Evolutionary conservation across 2,797 vertebrate genomes (phyloP).

Genomic region (Argya squamiceps): DNA sequence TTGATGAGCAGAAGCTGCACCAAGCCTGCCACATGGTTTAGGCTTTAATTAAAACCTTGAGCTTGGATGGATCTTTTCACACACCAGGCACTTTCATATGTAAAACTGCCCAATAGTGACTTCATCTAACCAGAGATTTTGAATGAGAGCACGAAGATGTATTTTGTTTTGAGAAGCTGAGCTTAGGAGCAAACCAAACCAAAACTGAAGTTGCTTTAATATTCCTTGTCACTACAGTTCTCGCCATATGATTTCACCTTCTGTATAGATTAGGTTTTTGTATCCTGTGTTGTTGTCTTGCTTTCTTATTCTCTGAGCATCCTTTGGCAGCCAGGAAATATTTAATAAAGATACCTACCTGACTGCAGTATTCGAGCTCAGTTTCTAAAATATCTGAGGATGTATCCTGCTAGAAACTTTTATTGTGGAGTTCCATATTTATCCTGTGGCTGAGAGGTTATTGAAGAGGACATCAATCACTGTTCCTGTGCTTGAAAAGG

Average conservation of each 20-base stretch:
- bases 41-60: not conserved
- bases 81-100: not conserved
- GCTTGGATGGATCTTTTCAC: not conserved
- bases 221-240: not conserved
- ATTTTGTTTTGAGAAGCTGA: not conserved
- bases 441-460: not conserved
- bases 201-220: not conserved
- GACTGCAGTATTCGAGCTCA: not conserved
- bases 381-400: not conserved
- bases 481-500: not conserved
- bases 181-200: not conserved
- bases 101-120: not conserved
- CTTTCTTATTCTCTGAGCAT: not conserved
- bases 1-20: not conserved
- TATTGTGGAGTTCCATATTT: not conserved
- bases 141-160: not conserved
- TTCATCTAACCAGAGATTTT: not conserved
- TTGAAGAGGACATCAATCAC: not conserved
- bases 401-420: not conserved
- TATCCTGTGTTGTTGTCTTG: not conserved
- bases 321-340: not conserved
- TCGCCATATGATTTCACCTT: not conserved
- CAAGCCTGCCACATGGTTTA: not conserved
- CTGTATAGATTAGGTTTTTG: not conserved
- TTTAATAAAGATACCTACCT: not conserved